Percentiles rank a stretch among this genome's conserved stretches.
Conservation (phyloP, 2,888 invertebrate species). For the Platycheirus albimanus region DNA sequence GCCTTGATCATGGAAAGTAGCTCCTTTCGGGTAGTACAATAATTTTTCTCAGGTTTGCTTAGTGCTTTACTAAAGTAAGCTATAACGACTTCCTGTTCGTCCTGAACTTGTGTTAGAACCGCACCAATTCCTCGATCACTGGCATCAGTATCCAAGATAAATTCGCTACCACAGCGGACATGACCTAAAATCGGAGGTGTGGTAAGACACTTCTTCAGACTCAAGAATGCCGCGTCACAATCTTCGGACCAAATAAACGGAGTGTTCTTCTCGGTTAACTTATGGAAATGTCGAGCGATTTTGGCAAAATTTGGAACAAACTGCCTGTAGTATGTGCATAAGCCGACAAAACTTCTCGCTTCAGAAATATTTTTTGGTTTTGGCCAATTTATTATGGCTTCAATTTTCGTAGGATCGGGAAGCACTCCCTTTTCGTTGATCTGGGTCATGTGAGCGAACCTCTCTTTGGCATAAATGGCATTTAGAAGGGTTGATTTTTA, state of each 20-base stretch:
- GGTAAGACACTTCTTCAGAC: neutral
- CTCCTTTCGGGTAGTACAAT: slow-evolving; percentile 20
- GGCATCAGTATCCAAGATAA: too few relatives aligned
- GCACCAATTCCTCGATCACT: slow-evolving; percentile 21
- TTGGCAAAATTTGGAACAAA: too few relatives aligned
- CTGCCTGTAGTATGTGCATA: slow-evolving; percentile 43
- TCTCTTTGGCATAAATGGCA: slow-evolving; percentile 7
- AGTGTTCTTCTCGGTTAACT: neutral
- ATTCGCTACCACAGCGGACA: neutral
- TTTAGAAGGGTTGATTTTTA: too few relatives aligned
- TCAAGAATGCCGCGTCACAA: neutral
- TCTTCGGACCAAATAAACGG: neutral
- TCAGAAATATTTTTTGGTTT: slow-evolving; percentile 18
- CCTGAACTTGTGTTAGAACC: slow-evolving; percentile 24
- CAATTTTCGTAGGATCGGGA: slow-evolving; percentile 29
- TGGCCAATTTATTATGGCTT: slow-evolving; percentile 23
- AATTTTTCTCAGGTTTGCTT: too few relatives aligned
- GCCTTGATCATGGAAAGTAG: slow-evolving; percentile 23
- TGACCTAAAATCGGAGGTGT: neutral
- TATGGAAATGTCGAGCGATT: slow-evolving; percentile 25
- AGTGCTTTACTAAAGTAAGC: slow-evolving; percentile 13
- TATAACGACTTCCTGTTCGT: slow-evolving; percentile 60
- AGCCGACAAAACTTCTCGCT: too few relatives aligned
- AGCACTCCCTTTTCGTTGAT: slow-evolving; percentile 6
- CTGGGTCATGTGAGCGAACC: slow-evolving; percentile 14